phyloP scores from a whole-genome alignment of 2,113 vertebrate genomes.

The Oenanthe oenanthe region DNA sequence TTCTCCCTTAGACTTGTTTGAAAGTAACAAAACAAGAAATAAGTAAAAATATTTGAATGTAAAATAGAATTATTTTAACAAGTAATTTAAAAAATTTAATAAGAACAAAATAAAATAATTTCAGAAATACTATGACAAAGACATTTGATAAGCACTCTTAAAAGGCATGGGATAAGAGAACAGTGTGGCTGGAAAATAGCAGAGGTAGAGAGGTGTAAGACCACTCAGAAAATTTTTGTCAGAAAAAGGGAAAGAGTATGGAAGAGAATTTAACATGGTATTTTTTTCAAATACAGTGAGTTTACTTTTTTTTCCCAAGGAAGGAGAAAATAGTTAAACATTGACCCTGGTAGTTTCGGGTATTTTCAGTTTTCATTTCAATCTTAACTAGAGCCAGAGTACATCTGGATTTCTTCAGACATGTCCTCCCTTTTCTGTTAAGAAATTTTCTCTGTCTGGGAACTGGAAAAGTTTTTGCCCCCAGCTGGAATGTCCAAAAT shows the following conservation, averaged over 20 bases:
- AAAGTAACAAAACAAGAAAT: background rate
- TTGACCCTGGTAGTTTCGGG: background rate
- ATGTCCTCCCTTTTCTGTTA: slow-evolving; percentile 20
- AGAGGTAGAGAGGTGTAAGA: background rate
- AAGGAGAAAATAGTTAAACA: background rate
- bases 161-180: background rate
- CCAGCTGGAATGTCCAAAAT: background rate
- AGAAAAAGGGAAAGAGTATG: background rate
- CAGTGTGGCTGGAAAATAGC: background rate
- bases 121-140: background rate
- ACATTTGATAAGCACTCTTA: background rate
- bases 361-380: slow-evolving; percentile 14
- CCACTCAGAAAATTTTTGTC: background rate
- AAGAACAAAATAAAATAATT: background rate
- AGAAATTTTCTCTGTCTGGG: slow-evolving; percentile 48
- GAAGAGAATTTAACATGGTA: background rate
- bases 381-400: background rate
- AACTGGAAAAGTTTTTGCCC: slow-evolving; percentile 7
- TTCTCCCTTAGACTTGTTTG: background rate
- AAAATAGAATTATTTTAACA: background rate
- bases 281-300: background rate
- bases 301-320: background rate
- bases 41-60: background rate
- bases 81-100: background rate
- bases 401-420: slow-evolving; percentile 52